Percentiles rank a stretch among this genome's conserved stretches.
phyloP scores from a whole-genome alignment of 2,113 vertebrate genomes.

The Uria lomvia region DNA sequence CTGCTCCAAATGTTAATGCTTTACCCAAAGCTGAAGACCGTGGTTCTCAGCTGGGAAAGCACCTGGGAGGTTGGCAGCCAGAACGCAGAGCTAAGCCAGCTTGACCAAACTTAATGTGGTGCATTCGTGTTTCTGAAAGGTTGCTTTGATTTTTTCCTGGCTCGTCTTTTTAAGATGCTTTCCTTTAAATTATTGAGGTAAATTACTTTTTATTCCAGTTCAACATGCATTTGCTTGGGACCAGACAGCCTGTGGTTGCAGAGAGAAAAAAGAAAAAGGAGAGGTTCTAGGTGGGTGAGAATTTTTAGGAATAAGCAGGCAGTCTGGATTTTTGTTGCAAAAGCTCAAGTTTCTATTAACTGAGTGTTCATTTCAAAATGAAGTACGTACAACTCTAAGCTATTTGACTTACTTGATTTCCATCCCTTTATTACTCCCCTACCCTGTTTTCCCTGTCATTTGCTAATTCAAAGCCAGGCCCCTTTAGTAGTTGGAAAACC shows the following conservation, averaged over 20 bases:
- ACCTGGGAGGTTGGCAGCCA: not conserved
- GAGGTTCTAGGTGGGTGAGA: not conserved
- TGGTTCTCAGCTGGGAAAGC: not conserved
- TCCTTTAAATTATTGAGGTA: not conserved
- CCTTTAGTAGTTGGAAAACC: not conserved
- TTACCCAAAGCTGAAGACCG: not conserved
- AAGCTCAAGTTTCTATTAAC: not conserved
- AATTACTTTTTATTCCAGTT: not conserved
- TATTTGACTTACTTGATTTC: not conserved
- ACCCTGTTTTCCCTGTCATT: not conserved
- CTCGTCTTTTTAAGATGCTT: not conserved
- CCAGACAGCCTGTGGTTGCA: not conserved
- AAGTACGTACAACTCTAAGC: not conserved
- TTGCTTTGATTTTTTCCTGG: not conserved
- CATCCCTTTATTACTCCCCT: not conserved
- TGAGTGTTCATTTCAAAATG: not conserved
- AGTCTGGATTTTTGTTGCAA: not conserved
- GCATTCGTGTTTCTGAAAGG: not conserved
- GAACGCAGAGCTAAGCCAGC: not conserved
- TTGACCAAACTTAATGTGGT: rapidly evolving
- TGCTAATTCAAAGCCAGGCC: not conserved
- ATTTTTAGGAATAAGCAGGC: not conserved
- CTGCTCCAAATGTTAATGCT: not conserved
- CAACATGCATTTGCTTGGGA: not conserved
- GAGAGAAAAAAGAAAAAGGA: not conserved